Conservation (phyloP, 2,797 vertebrate species). For the Gorsachius magnificus region DNA sequence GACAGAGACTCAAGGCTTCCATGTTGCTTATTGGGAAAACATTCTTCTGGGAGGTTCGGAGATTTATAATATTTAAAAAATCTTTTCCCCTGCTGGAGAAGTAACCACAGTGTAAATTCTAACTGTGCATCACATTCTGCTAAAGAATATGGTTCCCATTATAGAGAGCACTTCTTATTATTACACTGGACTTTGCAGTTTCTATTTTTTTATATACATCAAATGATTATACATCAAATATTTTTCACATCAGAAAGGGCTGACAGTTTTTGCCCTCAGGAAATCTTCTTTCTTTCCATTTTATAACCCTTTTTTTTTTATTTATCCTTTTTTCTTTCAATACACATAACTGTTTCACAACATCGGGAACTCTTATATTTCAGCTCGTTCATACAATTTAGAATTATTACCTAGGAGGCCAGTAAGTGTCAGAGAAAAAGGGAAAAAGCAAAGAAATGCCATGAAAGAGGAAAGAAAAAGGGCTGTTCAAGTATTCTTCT, state of each 20-base stretch:
- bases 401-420: not conserved
- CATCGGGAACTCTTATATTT: not conserved
- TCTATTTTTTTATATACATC: not conserved
- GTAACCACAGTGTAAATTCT: not conserved
- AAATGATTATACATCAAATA: not conserved
- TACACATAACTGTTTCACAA: not conserved
- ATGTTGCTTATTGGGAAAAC: not conserved
- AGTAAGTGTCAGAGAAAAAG: not conserved
- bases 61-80: too few relatives aligned
- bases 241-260: not conserved
- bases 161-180: not conserved
- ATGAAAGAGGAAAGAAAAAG: not conserved
- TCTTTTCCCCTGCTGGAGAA: not conserved
- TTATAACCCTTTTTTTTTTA: not conserved
- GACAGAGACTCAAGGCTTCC: not conserved
- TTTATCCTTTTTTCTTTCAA: not conserved
- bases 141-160: constrained; percentile 4
- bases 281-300: not conserved
- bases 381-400: not conserved
- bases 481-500: not conserved
- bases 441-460: not conserved
- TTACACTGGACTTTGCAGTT: not conserved
- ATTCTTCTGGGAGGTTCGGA: not conserved
- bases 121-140: not conserved
- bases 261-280: not conserved